Conservation (phyloP, 1,140 invertebrate genomes). For the Idris sp. region DNA sequence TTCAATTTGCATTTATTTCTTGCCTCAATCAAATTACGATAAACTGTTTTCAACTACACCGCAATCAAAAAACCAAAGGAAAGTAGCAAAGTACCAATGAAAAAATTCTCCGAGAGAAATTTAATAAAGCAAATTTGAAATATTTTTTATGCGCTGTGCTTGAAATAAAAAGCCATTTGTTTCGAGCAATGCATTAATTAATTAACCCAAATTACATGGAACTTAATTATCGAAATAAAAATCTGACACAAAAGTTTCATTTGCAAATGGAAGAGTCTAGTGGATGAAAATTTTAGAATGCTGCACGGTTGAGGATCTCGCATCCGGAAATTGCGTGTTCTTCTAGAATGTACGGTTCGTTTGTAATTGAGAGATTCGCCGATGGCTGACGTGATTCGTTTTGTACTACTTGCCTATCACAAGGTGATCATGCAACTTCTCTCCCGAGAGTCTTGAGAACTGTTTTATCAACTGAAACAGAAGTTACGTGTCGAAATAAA, state of each 20-base stretch:
- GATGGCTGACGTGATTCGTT: constrained; percentile 46
- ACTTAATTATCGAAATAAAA: constrained; percentile 50
- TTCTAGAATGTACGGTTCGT: constrained; percentile 21
- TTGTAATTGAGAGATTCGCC: constrained; percentile 33
- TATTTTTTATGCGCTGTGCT: constrained; percentile 1
- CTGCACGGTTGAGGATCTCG: constrained; percentile 1
- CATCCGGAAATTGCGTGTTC: constrained; percentile 25
- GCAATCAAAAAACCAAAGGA: neutral
- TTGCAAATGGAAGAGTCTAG: constrained; percentile 39
- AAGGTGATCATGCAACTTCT: constrained; percentile 43
- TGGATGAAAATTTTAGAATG: constrained; percentile 17
- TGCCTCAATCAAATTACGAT: constrained; percentile 14
- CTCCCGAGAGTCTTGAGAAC: constrained; percentile 32
- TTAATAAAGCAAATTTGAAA: constrained; percentile 7
- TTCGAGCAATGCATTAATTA: constrained; percentile 26
- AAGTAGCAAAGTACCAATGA: neutral
- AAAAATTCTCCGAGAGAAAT: neutral
- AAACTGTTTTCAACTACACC: constrained; percentile 11
- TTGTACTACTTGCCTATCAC: constrained; percentile 47
- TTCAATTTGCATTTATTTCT: constrained; percentile 29
- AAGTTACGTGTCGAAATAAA: constrained; percentile 27
- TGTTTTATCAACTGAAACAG: constrained; percentile 41
- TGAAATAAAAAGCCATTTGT: constrained; percentile 8
- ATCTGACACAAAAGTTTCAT: constrained; percentile 27
- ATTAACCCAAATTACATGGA: constrained; percentile 33